These are phyloP conservation scores for Gymnopithys bicolor DNA, from an alignment of 2,797 vertebrate species.

Conservation along the genomic window DNA sequence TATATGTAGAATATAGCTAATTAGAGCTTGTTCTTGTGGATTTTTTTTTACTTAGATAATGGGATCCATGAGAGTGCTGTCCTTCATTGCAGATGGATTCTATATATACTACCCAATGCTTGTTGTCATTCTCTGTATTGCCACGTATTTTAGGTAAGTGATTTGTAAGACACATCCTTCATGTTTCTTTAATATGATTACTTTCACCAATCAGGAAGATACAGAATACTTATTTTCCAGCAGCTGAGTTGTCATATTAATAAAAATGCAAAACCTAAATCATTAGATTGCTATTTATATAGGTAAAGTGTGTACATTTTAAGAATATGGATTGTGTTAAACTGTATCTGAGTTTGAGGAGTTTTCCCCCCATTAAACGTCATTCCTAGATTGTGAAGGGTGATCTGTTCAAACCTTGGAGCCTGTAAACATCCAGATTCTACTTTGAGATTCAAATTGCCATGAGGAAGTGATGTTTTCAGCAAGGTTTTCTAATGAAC, in stretches of 20 bases:
- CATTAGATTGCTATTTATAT: neutral
- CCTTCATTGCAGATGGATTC: slow-evolving; percentile 96
- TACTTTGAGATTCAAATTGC: neutral
- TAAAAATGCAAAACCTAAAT: neutral
- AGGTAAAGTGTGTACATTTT: neutral
- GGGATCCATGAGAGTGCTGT: slow-evolving; percentile 94
- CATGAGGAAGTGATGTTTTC: neutral
- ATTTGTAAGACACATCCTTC: neutral
- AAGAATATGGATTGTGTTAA: neutral
- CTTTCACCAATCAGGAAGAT: neutral
- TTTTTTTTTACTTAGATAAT: slow-evolving; percentile 87
- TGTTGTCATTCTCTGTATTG: slow-evolving; percentile 95
- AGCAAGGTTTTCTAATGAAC: neutral
- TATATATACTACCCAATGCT: slow-evolving; percentile 99
- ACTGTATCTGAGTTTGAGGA: neutral
- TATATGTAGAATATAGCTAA: neutral
- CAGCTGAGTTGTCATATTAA: neutral
- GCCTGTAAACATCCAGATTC: neutral
- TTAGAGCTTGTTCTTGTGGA: neutral
- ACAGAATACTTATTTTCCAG: neutral
- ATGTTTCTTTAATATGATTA: neutral
- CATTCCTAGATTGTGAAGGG: neutral
- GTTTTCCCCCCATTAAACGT: neutral
- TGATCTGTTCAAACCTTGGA: neutral
- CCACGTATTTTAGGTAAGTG: slow-evolving; percentile 95